A percentile compares a stretch with the other conserved stretches of the same genome.
Conservation (phyloP, 2,888 invertebrate species). For the Agrotis ipsilon region DNA sequence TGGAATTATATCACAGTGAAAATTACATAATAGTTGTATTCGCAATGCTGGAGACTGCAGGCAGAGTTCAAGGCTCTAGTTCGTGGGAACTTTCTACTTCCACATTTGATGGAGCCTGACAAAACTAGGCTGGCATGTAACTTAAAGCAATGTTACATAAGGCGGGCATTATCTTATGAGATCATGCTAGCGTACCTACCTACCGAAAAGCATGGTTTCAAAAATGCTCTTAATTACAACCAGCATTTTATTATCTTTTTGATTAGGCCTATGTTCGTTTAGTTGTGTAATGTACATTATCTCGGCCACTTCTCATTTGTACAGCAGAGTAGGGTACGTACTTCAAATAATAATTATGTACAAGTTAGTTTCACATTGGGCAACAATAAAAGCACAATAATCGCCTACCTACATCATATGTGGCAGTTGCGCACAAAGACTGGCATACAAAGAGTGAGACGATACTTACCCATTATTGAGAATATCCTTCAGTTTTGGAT, state of each 20-base stretch:
- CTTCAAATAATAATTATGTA: slow-evolving; percentile 10
- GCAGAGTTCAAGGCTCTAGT: slow-evolving; percentile 71
- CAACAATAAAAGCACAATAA: slow-evolving; percentile 16
- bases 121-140: slow-evolving; percentile 27
- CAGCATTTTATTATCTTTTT: slow-evolving; percentile 40
- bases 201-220: too few species aligned
- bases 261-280: slow-evolving; percentile 30
- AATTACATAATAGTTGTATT: slow-evolving; percentile 64
- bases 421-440: not conserved
- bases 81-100: slow-evolving; percentile 72
- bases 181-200: slow-evolving; percentile 66
- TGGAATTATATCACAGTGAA: slow-evolving; percentile 74
- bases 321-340: not conserved
- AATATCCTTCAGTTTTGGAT: slow-evolving; percentile 92
- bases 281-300: slow-evolving; percentile 30
- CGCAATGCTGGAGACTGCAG: slow-evolving; percentile 56
- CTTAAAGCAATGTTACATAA: slow-evolving; percentile 64
- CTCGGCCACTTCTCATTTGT: slow-evolving; percentile 22
- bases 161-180: slow-evolving; percentile 62
- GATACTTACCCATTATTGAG: slow-evolving; percentile 92
- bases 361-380: slow-evolving; percentile 12
- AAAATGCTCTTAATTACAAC: too few species aligned
- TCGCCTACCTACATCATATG: not conserved
- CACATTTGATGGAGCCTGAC: slow-evolving; percentile 41
- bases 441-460: not conserved